A percentile compares a stretch with the other conserved stretches of the same genome.
These are phyloP conservation scores for Scelioninae gen. 1 DNA, from an alignment of 2,888 invertebrate species.

Conservation along the genomic window DNA sequence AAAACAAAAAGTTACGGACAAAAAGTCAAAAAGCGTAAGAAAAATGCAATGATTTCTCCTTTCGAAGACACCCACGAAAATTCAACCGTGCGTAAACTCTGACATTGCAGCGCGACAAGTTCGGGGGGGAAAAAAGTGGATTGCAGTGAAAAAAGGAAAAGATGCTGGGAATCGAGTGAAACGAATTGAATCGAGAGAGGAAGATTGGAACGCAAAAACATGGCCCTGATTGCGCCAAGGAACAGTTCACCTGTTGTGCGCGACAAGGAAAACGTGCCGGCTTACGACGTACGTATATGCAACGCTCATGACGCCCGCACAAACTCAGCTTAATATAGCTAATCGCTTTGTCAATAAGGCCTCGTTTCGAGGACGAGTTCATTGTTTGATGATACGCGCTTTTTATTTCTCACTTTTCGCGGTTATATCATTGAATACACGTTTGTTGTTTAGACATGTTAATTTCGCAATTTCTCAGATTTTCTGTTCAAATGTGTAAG, in stretches of 20 bases:
- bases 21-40: neutral
- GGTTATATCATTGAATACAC: slow-evolving; percentile 28
- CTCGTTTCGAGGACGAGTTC: slow-evolving; percentile 58
- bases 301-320: slow-evolving; percentile 25
- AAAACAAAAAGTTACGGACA: neutral
- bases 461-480: too few relatives aligned
- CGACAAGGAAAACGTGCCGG: slow-evolving; percentile 88
- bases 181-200: slow-evolving; percentile 45
- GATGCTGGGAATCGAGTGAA: slow-evolving; percentile 45
- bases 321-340: slow-evolving; percentile 16
- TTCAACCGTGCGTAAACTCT: slow-evolving; percentile 36
- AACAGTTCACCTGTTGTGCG: slow-evolving; percentile 88
- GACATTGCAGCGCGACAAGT: slow-evolving; percentile 27
- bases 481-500: too few relatives aligned
- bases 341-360: slow-evolving; percentile 59
- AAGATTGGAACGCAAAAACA: slow-evolving; percentile 67
- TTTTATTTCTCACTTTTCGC: slow-evolving; percentile 38
- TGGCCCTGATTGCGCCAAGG: slow-evolving; percentile 86
- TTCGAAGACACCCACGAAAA: slow-evolving; percentile 28
- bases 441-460: too few relatives aligned
- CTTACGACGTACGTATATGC: slow-evolving; percentile 87
- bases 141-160: slow-evolving; percentile 18
- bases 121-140: slow-evolving; percentile 17
- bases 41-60: slow-evolving; percentile 4
- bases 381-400: slow-evolving; percentile 40